Evolutionary conservation across 2,888 invertebrate genomes (phyloP), one percentile per base, ranked within the genome.

Genomic region (Athripsodes cinereus): DNA sequence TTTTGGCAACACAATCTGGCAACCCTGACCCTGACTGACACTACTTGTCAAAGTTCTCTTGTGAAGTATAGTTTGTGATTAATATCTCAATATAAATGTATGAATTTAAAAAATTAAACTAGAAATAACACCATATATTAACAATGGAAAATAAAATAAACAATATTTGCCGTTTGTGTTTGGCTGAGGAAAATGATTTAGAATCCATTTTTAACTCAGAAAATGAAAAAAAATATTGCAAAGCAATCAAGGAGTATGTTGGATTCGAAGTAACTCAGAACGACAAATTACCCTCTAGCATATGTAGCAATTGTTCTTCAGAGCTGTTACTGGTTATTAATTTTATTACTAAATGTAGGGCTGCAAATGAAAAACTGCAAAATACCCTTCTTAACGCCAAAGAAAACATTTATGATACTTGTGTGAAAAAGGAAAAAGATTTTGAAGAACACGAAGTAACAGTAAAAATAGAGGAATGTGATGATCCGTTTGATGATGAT

Each of bases 161-260:
- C 18, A 35, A 47, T n/a, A 57, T 47, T 2, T 57, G 57, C 35
- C 57, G 57, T 18, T 31, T 57, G 11, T 57, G 57, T 26, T 52
- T 57, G 11, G 22, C 19, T n/a, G 49, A 53, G 21, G 22, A 49
- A 6, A 22, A 26, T 18, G 6, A 31, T 5, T 26, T 31, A 18
- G 35, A 20, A 26, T 49, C 35, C 11, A 52, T 57, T 3, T 57
- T 35, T 53, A 48, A 57, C 8, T 8, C 10, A 19, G 13, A 26
- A 26, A 16, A 26, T 22, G 18, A 8, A 26, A 18, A 8, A 22
- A 57, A 53, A 22, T 57, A 53, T 35, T 34, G 49, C 35, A 53
- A 57, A 47, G 19, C 48, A 10, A 53, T 57, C 26, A 53, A 53
- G 20, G 53, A 57, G n/a, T 57, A 53, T 46, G 47, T 47, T 11